Conservation (phyloP, 2,888 invertebrate species). For the Spilosoma lubricipeda region DNA sequence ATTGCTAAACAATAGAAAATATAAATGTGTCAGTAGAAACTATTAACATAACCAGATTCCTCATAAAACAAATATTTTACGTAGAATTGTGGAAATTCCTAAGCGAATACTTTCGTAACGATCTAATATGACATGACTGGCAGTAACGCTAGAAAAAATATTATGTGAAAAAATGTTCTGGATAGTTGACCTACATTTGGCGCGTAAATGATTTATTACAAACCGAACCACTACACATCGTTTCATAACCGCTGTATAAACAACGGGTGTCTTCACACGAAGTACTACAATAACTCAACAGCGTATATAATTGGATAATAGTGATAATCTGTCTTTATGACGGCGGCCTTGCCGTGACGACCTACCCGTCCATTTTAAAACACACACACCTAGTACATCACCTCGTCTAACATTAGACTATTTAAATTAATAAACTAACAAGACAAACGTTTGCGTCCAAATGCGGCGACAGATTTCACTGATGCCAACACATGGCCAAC, state of each 20-base stretch:
- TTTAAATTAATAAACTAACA: constrained; percentile 38
- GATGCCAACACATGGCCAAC: constrained; percentile 55
- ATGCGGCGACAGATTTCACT: constrained; percentile 49
- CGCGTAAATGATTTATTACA: constrained; percentile 41
- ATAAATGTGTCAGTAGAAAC: constrained; percentile 14
- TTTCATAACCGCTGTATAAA: constrained; percentile 58
- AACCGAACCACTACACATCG: constrained; percentile 33
- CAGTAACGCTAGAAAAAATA: constrained; percentile 36
- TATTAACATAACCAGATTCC: constrained; percentile 27
- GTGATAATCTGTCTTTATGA: constrained; percentile 70
- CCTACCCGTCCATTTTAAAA: constrained; percentile 43
- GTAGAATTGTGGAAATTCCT: constrained; percentile 27
- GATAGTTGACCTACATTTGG: constrained; percentile 48
- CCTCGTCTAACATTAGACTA: constrained; percentile 28
- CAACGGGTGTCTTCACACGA: constrained; percentile 54
- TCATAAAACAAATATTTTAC: constrained; percentile 14
- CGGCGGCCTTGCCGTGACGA: constrained; percentile 70
- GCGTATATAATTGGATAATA: constrained; percentile 79
- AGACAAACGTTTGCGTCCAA: constrained; percentile 55
- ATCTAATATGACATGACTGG: constrained; percentile 34
- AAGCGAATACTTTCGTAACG: constrained; percentile 22
- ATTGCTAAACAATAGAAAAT: constrained; percentile 14
- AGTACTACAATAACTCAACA: constrained; percentile 70
- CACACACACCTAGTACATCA: constrained; percentile 10
- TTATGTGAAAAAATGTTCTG: constrained; percentile 36